These are phyloP conservation scores for Macrotis lagotis DNA, from an alignment of 2,113 vertebrate genomes.

Conservation along the genomic window DNA sequence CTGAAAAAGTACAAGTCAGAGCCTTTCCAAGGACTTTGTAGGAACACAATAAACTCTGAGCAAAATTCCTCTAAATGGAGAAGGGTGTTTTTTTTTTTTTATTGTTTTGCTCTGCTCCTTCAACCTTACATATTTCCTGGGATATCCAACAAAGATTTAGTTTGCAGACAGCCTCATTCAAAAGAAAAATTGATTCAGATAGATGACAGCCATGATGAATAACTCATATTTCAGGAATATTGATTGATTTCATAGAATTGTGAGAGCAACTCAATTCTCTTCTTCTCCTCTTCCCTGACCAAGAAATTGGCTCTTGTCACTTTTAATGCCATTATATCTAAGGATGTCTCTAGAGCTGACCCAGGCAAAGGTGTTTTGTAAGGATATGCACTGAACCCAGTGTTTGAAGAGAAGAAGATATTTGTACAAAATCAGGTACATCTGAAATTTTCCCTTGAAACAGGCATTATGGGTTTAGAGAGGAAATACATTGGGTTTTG, in stretches of 20 bases:
- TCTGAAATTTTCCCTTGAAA: constrained; percentile 16
- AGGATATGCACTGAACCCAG: background rate
- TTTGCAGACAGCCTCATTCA: background rate
- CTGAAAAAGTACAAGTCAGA: background rate
- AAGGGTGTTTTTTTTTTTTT: background rate
- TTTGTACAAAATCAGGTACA: constrained; percentile 13
- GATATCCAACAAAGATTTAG: background rate
- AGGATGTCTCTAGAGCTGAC: background rate
- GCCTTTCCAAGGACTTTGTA: background rate
- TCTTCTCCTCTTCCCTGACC: background rate
- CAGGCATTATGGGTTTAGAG: background rate
- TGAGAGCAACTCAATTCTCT: background rate
- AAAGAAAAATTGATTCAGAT: background rate
- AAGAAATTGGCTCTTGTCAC: background rate
- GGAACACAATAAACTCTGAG: background rate
- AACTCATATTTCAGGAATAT: background rate
- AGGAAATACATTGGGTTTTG: background rate
- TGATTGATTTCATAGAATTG: background rate
- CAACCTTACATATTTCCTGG: background rate
- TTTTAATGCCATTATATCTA: background rate
- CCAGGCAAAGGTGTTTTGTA: background rate
- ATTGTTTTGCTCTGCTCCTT: background rate
- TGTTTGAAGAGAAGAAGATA: background rate
- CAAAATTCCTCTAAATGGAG: background rate
- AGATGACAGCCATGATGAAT: background rate